Evolutionary conservation across 2,113 vertebrate species (phyloP), one percentile per base, ranked within the genome.

Genomic region (Colius striatus): DNA sequence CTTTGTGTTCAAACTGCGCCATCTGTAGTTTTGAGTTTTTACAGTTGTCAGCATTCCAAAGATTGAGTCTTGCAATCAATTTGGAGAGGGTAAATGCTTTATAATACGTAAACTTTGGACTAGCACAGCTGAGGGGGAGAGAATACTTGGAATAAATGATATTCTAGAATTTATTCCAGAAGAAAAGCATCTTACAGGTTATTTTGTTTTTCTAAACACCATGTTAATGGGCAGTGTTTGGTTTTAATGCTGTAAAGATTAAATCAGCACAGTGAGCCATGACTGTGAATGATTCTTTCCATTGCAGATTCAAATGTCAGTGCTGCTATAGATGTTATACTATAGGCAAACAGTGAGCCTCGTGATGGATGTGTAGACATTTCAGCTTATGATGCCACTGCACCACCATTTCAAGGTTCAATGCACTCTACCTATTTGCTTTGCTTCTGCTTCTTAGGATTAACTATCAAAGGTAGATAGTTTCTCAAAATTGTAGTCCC

Each of bases 1-100:
- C 36, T 88, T 90, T 84, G 36, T 84, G 41, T 75, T 86, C 48
- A 86, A 95, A 90, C 84, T 84, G 67, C 86, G 32, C 45, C 90
- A 90, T 92, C 53, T 86, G 88, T 57, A 80, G 8, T 84, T 85
- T 76, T 21, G 32, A 29, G 47, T 26, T 86, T 94, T 96, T 74
- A 74, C 48, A 75, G 75, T 71, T 92, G 72, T 75, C 92, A 75
- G 16, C 61, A 84, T 90, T 88, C 75, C 53, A 89, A 55, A 90
- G 62, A 41, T 2, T 30, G 34, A 36, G 11, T 70, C 85, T 90
- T 77, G 51, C 29, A 62, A 71, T 22, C 74, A 94, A 55, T 71
- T 67, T 90, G 57, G 38, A 71, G 65, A 63, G 81, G 15, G 5
- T 19, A 22, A 89, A 4, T 19, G 47, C 8, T 62, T 38, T 76